Conservation (phyloP, 2,113 vertebrate genomes). For the Calyptommatus sinebrachiatus region DNA sequence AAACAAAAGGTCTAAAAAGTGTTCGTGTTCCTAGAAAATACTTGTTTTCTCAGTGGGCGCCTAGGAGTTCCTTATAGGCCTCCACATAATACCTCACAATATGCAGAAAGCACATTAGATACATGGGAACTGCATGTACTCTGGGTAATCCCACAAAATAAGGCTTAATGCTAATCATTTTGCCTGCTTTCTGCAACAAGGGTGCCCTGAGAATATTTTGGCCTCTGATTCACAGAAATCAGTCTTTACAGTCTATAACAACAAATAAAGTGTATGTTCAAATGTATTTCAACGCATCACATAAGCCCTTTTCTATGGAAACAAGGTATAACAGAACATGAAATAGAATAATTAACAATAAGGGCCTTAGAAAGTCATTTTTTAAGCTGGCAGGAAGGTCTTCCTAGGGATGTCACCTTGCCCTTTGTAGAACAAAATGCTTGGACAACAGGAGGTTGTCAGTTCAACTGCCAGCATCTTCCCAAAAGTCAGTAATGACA, state of each 20-base stretch:
- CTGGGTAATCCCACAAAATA: slow-evolving; percentile 18
- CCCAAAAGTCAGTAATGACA: too few relatives aligned
- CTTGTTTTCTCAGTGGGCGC: neutral
- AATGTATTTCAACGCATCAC: neutral
- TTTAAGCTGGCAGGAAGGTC: neutral
- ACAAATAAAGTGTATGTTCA: neutral
- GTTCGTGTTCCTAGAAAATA: neutral
- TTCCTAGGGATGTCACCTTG: neutral
- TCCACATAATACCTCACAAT: neutral
- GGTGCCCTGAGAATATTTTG: neutral
- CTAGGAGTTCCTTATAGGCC: neutral
- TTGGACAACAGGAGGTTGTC: too few relatives aligned
- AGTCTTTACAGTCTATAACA: neutral
- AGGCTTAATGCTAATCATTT: slow-evolving; percentile 15
- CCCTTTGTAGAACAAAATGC: too few relatives aligned
- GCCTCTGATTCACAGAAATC: neutral
- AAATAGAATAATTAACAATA: neutral
- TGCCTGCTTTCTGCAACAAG: neutral
- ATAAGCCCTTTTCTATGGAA: neutral
- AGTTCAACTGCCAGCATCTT: too few relatives aligned
- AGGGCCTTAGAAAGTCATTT: neutral
- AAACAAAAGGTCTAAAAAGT: neutral
- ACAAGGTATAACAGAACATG: neutral
- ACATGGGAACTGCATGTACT: slow-evolving; percentile 1
- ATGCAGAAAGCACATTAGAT: slow-evolving; percentile 1